Conservation (phyloP, 2,888 invertebrate genomes). For the Orthosia gothica region DNA sequence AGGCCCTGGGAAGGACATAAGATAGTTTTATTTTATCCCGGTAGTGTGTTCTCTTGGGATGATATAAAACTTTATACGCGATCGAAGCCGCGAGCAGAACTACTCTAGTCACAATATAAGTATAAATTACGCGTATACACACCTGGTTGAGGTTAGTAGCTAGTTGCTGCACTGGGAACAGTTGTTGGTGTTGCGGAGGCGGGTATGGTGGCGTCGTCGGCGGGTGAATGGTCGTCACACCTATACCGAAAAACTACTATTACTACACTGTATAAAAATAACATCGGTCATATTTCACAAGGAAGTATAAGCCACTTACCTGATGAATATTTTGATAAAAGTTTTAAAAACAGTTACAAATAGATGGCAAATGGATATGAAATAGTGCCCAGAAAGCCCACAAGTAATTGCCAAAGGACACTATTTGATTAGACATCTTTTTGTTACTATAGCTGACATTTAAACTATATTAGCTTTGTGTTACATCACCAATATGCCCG, state of each 20-base stretch:
- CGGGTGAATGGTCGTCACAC: conserved; percentile 83
- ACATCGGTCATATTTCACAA: conserved; percentile 24
- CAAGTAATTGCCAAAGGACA: background rate
- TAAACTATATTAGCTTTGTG: background rate
- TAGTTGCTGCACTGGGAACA: conserved; percentile 89
- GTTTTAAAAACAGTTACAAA: background rate
- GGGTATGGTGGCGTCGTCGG: conserved; percentile 87
- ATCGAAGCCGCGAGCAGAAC: too few species aligned
- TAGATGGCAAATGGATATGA: background rate
- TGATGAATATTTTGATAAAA: background rate
- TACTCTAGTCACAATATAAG: background rate
- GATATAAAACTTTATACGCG: too few species aligned
- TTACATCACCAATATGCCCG: background rate
- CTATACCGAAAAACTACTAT: conserved; percentile 68
- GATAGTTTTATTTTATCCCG: too few species aligned
- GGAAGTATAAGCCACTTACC: conserved; percentile 43
- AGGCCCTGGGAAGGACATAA: too few species aligned
- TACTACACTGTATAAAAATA: conserved; percentile 1
- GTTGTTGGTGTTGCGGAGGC: conserved; percentile 86
- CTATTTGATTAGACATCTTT: background rate
- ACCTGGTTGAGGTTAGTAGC: conserved; percentile 89
- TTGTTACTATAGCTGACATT: background rate
- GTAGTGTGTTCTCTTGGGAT: too few species aligned
- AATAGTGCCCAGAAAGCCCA: background rate
- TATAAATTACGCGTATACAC: conserved; percentile 33